phyloP scores from a whole-genome alignment of 1,140 invertebrate species.

The Copidosoma floridanum region DNA sequence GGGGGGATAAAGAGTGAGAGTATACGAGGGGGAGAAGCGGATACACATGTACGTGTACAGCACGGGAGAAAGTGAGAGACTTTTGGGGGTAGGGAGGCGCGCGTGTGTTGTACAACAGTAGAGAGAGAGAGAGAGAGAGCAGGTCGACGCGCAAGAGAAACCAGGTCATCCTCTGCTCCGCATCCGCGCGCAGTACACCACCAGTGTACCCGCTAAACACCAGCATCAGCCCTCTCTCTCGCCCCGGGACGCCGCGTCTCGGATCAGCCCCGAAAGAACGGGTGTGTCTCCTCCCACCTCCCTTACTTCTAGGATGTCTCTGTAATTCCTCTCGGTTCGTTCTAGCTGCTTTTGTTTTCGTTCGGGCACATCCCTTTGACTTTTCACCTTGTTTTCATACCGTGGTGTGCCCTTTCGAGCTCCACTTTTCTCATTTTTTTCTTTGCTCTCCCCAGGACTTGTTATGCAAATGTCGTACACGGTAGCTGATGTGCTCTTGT shows the following conservation, averaged over 20 bases:
- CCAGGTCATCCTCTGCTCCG: constrained; percentile 45
- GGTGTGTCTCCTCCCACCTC: neutral
- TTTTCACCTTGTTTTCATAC: neutral
- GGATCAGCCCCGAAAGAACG: too few relatives aligned
- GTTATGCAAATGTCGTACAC: too few relatives aligned
- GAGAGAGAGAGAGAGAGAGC: neutral
- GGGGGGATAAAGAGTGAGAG: neutral
- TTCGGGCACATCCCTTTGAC: neutral
- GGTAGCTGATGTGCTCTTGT: too few relatives aligned
- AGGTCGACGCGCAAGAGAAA: constrained; percentile 40
- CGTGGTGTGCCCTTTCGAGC: too few relatives aligned
- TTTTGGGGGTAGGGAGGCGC: neutral
- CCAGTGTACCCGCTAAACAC: neutral
- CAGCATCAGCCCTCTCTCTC: constrained; percentile 2
- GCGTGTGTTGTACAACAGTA: too few relatives aligned
- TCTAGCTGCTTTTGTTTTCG: too few relatives aligned
- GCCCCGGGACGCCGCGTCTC: too few relatives aligned
- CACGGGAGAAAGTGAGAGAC: neutral
- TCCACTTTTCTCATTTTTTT: too few relatives aligned
- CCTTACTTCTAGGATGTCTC: too few relatives aligned
- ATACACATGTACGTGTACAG: neutral
- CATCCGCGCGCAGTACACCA: too few relatives aligned
- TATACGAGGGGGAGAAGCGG: neutral
- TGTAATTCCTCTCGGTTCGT: too few relatives aligned
- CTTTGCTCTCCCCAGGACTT: too few relatives aligned